phyloP scores from a whole-genome alignment of 64 coral and sea anemone genomes.

The Dendrophyllia cribrosa region DNA sequence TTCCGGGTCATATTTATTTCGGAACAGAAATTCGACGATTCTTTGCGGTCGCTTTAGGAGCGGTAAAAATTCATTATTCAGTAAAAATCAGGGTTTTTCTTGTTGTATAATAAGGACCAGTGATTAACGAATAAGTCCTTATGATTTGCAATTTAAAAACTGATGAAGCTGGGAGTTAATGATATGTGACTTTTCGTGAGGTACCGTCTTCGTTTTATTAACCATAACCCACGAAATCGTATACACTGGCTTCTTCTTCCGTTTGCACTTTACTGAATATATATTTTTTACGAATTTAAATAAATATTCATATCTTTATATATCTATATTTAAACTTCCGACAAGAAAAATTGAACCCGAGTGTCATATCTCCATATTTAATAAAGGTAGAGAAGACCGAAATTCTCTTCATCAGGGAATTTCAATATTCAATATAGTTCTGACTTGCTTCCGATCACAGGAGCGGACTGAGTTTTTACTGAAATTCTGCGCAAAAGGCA shows the following conservation, averaged over 20 bases:
- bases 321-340: background rate
- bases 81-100: background rate
- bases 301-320: slow-evolving; percentile 16
- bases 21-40: background rate
- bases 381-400: background rate
- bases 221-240: background rate
- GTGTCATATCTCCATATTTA: background rate
- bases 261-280: background rate
- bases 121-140: background rate
- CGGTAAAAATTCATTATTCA: background rate
- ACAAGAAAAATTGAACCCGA: background rate
- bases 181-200: background rate
- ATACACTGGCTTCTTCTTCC: background rate
- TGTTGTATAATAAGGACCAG: background rate
- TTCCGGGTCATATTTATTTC: background rate
- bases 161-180: background rate
- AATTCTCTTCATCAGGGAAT: background rate
- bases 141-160: background rate
- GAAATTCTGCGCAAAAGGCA: background rate
- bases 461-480: background rate
- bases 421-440: background rate
- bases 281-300: background rate
- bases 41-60: background rate
- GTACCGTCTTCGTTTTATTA: background rate
- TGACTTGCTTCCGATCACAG: background rate